Conservation (phyloP, 2,888 invertebrate species). For the Gari tellinella region DNA sequence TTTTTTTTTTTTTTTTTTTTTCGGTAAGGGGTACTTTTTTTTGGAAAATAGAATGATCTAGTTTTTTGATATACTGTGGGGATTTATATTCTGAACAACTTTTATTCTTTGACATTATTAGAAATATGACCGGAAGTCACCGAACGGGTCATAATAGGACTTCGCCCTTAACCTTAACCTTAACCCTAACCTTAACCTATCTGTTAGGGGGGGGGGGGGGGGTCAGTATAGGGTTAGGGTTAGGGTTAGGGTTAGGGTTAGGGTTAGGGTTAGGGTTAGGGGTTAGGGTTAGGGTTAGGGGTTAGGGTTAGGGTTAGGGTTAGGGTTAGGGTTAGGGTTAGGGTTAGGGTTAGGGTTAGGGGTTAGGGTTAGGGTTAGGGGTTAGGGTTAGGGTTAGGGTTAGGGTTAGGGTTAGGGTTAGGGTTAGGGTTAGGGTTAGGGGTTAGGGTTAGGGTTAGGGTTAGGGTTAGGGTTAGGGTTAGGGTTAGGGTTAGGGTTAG, state of each 20-base stretch:
- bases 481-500: constrained; percentile 68
- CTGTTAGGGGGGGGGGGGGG: too few species aligned
- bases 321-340: constrained; percentile 58
- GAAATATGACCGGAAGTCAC: too few species aligned
- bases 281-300: constrained; percentile 57
- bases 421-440: constrained; percentile 67
- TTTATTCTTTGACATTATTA: too few species aligned
- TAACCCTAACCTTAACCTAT: too few species aligned
- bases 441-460: constrained; percentile 64
- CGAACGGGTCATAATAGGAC: too few species aligned
- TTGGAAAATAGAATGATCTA: too few species aligned
- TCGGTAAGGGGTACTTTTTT: too few species aligned
- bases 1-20: too few species aligned
- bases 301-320: constrained; percentile 56
- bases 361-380: constrained; percentile 64
- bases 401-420: constrained; percentile 48
- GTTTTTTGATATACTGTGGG: too few species aligned
- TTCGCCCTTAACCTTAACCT: too few species aligned
- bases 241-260: constrained; percentile 59
- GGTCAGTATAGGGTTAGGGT: constrained; percentile 47
- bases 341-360: constrained; percentile 54
- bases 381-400: constrained; percentile 60
- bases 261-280: constrained; percentile 53
- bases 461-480: constrained; percentile 61
- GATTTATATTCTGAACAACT: too few species aligned